phyloP scores from a whole-genome alignment of 2,888 invertebrate species.

The Cylindroiulus punctatus region DNA sequence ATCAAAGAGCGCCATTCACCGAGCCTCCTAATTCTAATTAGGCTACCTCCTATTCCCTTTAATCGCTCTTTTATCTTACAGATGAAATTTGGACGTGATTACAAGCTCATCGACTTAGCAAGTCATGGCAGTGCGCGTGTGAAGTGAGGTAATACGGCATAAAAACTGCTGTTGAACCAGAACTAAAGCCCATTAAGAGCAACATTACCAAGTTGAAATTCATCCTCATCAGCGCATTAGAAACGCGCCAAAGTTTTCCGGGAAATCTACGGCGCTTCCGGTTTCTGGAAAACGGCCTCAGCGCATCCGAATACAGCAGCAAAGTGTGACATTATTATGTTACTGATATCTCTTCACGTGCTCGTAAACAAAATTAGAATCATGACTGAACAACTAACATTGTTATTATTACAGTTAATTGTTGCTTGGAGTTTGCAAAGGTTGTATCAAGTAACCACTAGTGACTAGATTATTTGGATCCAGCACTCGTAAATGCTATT shows the following conservation, averaged over 20 bases:
- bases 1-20: conserved; percentile 6
- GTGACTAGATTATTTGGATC: too few species aligned
- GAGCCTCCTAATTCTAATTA: conserved; percentile 22
- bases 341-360: too few species aligned
- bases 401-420: too few species aligned
- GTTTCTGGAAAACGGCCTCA: neutral
- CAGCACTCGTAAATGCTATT: too few species aligned
- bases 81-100: conserved; percentile 42
- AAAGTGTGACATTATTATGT: neutral
- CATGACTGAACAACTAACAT: too few species aligned
- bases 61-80: conserved; percentile 42
- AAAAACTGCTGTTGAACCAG: conserved; percentile 37
- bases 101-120: conserved; percentile 42
- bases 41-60: conserved; percentile 42
- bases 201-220: conserved; percentile 42
- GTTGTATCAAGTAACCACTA: too few species aligned
- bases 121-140: conserved; percentile 38
- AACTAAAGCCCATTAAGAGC: conserved; percentile 34
- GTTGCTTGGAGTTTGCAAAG: too few species aligned
- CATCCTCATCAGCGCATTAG: conserved; percentile 37
- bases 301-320: neutral
- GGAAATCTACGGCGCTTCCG: neutral
- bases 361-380: neutral
- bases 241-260: conserved; percentile 12
- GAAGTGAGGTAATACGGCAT: conserved; percentile 38